These are phyloP conservation scores for Turritopsis dohrnii DNA, from an alignment of 30 jellyfish, hydroid and myxozoan genomes.

Conservation along the genomic window DNA sequence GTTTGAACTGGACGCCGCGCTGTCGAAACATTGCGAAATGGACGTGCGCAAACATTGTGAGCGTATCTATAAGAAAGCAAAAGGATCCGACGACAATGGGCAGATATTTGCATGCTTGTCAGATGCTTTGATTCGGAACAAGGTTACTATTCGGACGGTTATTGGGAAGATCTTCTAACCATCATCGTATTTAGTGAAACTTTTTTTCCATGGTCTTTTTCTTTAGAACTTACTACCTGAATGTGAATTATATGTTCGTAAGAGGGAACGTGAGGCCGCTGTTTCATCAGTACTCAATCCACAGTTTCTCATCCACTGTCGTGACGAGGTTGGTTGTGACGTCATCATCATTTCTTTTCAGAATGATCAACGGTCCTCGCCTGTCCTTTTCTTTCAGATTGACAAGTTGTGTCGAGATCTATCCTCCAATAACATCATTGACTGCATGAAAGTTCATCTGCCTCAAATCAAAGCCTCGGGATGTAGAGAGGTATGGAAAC, in stretches of 20 bases:
- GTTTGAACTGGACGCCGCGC: conserved; percentile 70
- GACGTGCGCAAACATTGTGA: conserved; percentile 63
- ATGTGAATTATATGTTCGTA: conserved; percentile 58
- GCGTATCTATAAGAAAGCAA: conserved; percentile 8
- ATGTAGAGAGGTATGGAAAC: conserved; percentile 47
- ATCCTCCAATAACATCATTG: conserved; percentile 66
- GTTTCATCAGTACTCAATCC: conserved; percentile 65
- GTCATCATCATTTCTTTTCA: too few relatives aligned
- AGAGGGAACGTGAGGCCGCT: conserved; percentile 87
- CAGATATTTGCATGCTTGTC: conserved; percentile 37
- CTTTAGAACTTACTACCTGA: conserved; percentile 40
- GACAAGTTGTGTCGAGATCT: conserved; percentile 40
- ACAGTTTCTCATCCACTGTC: conserved; percentile 57
- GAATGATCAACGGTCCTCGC: too few relatives aligned
- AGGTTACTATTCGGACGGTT: conserved; percentile 5
- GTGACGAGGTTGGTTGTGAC: conserved; percentile 58
- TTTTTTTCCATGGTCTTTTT: background rate
- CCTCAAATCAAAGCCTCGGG: conserved; percentile 32
- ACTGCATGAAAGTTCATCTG: conserved; percentile 71
- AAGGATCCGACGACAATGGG: conserved; percentile 21
- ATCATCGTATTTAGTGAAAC: background rate
- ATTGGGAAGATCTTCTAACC: background rate
- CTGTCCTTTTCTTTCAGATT: conserved; percentile 54
- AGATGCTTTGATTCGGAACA: conserved; percentile 11
- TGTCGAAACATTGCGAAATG: conserved; percentile 53